Evolutionary conservation across 2,797 vertebrate species (phyloP).

Genomic region (Scolopax rusticola): DNA sequence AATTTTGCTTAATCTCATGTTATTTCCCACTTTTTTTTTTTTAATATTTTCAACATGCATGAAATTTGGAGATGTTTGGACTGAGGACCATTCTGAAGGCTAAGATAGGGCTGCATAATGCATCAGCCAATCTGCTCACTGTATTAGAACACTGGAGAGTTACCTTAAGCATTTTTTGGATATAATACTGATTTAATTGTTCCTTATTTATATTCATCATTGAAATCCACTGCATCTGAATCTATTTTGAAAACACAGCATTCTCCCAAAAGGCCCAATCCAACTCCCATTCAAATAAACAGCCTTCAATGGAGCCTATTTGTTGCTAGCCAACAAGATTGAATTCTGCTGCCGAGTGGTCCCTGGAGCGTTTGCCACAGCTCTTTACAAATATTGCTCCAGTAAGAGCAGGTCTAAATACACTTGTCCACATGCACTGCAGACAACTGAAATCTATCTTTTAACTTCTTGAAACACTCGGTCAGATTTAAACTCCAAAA

Average conservation of each 20-base stretch:
- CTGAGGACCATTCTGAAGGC: background rate
- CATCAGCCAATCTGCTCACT: background rate
- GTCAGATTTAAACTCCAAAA: background rate
- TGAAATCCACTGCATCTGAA: slow-evolving; percentile 49
- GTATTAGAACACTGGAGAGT: background rate
- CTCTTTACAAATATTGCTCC: slow-evolving; percentile 55
- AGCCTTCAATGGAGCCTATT: slow-evolving; percentile 64
- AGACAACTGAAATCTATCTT: slow-evolving; percentile 10
- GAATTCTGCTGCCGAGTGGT: slow-evolving; percentile 46
- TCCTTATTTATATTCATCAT: slow-evolving; percentile 59
- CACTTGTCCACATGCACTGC: slow-evolving; percentile 8
- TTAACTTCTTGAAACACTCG: background rate
- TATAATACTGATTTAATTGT: slow-evolving; percentile 55
- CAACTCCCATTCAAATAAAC: slow-evolving; percentile 71
- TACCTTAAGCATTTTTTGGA: background rate
- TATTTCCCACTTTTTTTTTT: too few species aligned
- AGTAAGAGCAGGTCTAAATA: slow-evolving; percentile 29
- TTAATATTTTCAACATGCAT: background rate
- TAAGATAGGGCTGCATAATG: background rate
- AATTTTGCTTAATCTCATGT: background rate
- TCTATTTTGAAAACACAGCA: slow-evolving; percentile 46
- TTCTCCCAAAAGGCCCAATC: slow-evolving; percentile 53
- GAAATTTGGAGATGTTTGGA: background rate
- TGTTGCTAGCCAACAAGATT: slow-evolving; percentile 64
- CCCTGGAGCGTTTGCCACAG: slow-evolving; percentile 50